Evolutionary conservation across 2,888 invertebrate species (phyloP), one percentile per base, ranked within the genome.

Genomic region (Nomada ruficornis): DNA sequence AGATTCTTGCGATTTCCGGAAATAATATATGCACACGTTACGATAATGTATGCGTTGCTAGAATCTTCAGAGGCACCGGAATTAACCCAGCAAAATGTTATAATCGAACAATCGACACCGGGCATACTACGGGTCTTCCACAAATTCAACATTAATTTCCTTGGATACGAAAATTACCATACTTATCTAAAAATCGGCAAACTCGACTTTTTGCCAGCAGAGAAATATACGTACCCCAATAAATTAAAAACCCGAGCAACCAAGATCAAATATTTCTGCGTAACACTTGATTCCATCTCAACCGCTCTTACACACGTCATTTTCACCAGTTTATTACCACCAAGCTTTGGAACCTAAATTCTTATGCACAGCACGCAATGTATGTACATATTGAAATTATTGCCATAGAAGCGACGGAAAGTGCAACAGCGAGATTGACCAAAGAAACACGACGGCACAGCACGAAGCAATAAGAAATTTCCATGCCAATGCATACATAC

Each of bases 341-440:
- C 29, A 26, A n/a, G 15, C 42, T 57, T 44, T 5, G 18, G 5
- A 26, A n/a, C 1, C 5, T 13, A 44, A 36, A 23, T 64, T 64
- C n/a, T 77, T 63, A 23, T 11, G 11, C n/a, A n/a, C 15, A 9
- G 9, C 23, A 36, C n/a, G 65, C 20, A 44, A 73, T 18, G 15
- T 42, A 36, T 36, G 36, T 36, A 7, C 36, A 36, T 36, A 67
- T 13, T 20, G 42, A 26, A 50, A 55, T 64, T 55, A 63, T 52
- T 57, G 44, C 36, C 15, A 62, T 1, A 9, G 42, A 57, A 55
- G 59, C 68, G 52, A 68, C 18, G 47, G 15, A 44, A 69, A 67
- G 15, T 26, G 18, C n/a, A 47, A 26, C 1, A 15, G 36, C 18
- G 5, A 11, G 23, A 18, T 63, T 60, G 44, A 2, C 11, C 1